A percentile compares a stretch with the other conserved stretches of the same genome.
phyloP scores from a whole-genome alignment of 1,140 invertebrate genomes.

The Hermetia illucens region DNA sequence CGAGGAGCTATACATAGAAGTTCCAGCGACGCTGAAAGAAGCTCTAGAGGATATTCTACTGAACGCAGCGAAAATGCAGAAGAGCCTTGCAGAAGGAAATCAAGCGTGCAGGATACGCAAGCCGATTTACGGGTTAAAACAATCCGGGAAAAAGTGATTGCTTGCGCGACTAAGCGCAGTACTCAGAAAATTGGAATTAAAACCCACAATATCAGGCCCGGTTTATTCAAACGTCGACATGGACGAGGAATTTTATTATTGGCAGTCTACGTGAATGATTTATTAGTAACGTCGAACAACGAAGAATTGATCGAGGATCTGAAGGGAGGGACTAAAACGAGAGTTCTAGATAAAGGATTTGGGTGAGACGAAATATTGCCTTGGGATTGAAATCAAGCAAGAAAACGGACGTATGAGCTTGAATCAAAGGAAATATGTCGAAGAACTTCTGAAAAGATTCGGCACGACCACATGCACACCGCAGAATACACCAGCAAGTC shows the following conservation, averaged over 20 bases:
- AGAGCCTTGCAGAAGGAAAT: too few relatives aligned
- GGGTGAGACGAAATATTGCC: slow-evolving; percentile 11
- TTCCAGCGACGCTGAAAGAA: too few relatives aligned
- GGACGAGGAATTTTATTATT: not conserved
- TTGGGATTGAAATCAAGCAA: slow-evolving; percentile 19
- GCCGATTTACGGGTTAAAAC: slow-evolving; percentile 29
- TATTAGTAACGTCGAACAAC: slow-evolving; percentile 11
- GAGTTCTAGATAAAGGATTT: slow-evolving; percentile 15
- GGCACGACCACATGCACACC: slow-evolving; percentile 13
- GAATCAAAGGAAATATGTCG: slow-evolving; percentile 21
- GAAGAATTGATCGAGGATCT: slow-evolving; percentile 7
- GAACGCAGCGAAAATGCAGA: too few relatives aligned
- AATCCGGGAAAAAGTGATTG: slow-evolving; percentile 18
- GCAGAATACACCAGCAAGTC: slow-evolving; percentile 9
- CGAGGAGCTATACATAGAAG: too few relatives aligned
- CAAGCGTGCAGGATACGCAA: slow-evolving; percentile 22
- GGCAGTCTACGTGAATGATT: slow-evolving; percentile 16
- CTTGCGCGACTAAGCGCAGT: slow-evolving; percentile 15
- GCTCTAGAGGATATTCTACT: too few relatives aligned
- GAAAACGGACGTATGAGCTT: slow-evolving; percentile 15
- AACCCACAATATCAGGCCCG: slow-evolving; percentile 14
- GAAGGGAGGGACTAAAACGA: slow-evolving; percentile 8
- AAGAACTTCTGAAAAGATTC: slow-evolving; percentile 17
- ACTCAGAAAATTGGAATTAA: slow-evolving; percentile 14
- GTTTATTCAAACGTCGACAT: slow-evolving; percentile 14